Conservation (phyloP, 2,797 vertebrate genomes). For the Malurus splendens region DNA sequence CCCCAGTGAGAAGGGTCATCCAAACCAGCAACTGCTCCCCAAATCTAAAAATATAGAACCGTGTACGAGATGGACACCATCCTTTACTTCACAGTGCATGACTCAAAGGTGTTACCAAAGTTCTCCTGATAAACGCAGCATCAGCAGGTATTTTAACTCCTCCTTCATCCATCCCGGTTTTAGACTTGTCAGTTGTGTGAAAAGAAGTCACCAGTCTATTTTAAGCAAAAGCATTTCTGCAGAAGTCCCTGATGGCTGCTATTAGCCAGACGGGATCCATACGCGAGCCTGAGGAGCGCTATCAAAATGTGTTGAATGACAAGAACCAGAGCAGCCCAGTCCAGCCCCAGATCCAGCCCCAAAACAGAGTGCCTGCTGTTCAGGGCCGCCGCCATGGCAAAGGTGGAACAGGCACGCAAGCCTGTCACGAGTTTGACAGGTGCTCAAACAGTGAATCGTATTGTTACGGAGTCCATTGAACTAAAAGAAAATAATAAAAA, state of each 20-base stretch:
- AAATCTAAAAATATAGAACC: neutral
- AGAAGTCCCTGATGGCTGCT: constrained; percentile 5
- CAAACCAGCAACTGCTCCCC: neutral
- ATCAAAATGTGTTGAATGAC: constrained; percentile 2
- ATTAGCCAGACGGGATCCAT: neutral
- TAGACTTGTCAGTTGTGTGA: neutral
- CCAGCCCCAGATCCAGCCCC: neutral
- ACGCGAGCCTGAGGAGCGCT: neutral
- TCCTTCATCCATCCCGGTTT: neutral
- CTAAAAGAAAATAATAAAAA: neutral
- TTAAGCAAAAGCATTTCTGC: constrained; percentile 10
- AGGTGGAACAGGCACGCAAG: neutral
- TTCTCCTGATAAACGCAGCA: neutral
- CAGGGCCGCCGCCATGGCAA: neutral
- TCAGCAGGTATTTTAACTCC: neutral
- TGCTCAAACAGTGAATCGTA: neutral
- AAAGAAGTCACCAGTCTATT: constrained; percentile 31
- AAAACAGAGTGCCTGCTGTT: neutral
- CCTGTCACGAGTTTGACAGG: neutral
- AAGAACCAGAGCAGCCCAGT: constrained; percentile 6
- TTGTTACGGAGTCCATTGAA: neutral
- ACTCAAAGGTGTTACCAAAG: neutral
- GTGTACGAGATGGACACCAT: neutral
- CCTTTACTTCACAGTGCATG: neutral
- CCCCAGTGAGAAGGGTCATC: neutral